A percentile compares a stretch with the other conserved stretches of the same genome.
phyloP scores from a whole-genome alignment of 2,888 invertebrate genomes.

The Hermodice carunculata region DNA sequence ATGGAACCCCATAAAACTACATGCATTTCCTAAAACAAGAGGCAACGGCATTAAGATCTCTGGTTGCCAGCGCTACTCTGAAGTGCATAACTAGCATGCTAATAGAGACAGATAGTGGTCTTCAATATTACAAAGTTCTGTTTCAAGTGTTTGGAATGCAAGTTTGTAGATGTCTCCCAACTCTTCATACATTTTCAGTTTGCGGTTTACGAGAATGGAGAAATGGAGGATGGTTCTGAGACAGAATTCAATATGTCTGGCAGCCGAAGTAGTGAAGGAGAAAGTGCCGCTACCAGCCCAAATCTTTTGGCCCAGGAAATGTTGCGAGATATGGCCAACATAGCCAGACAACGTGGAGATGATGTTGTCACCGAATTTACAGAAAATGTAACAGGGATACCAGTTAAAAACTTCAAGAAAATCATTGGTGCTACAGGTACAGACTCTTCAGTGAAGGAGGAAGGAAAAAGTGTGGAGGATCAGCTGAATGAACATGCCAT shows the following conservation, averaged over 20 bases:
- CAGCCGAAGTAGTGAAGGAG: not conserved
- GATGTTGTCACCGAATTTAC: not conserved
- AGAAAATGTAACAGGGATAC: not conserved
- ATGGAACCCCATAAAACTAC: no score
- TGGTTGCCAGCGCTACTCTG: no score
- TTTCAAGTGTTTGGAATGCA: no score
- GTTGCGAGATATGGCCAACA: conserved; percentile 30
- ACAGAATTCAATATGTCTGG: not conserved
- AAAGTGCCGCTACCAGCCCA: conserved; percentile 3
- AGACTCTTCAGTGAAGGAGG: conserved; percentile 7
- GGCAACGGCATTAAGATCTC: no score
- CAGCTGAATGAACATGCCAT: no score
- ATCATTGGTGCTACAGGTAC: not conserved
- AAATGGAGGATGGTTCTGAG: not conserved
- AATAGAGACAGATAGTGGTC: no score
- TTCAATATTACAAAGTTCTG: no score
- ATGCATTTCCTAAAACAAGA: no score
- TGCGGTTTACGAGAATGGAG: conserved; percentile 1
- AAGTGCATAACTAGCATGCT: no score
- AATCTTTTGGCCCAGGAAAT: conserved; percentile 30
- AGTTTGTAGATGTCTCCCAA: no score
- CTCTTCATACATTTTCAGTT: no score
- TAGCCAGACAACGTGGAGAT: conserved; percentile 20
- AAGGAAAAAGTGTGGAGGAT: no score
- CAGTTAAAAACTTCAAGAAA: not conserved